Percentiles rank a stretch among this genome's conserved stretches.
phyloP scores from a whole-genome alignment of 2,113 vertebrate species.

The Ammodytes dubius region DNA sequence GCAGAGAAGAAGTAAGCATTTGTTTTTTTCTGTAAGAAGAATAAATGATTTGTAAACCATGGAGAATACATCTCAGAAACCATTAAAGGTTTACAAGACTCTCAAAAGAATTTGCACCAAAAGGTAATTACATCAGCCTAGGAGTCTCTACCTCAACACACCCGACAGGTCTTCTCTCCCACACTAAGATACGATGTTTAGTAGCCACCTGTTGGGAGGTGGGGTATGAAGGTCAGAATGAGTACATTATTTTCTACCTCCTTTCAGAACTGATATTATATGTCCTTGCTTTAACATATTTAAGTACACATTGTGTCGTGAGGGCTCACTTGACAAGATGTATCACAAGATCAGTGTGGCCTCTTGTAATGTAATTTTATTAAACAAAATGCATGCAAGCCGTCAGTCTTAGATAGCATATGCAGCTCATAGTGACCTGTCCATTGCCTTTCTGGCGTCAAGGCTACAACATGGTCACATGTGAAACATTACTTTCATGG shows the following conservation, averaged over 20 bases:
- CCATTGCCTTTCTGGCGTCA: not conserved
- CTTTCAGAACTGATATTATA: not conserved
- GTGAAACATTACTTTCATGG: slow-evolving; percentile 46
- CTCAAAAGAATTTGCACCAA: not conserved
- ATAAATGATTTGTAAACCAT: slow-evolving; percentile 21
- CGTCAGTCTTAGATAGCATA: not conserved
- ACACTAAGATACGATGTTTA: slow-evolving; percentile 30
- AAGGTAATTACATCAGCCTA: slow-evolving; percentile 49
- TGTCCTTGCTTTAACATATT: not conserved
- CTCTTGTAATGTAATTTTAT: not conserved
- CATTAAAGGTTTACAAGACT: not conserved
- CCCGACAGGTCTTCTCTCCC: slow-evolving; percentile 44
- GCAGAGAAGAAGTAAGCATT: not conserved
- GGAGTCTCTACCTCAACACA: slow-evolving; percentile 33
- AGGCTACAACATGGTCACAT: slow-evolving; percentile 38
- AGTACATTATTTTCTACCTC: not conserved
- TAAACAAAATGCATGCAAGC: not conserved
- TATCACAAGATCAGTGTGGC: slow-evolving; percentile 24
- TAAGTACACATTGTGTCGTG: not conserved
- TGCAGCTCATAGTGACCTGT: not conserved
- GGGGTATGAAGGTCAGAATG: slow-evolving; percentile 26
- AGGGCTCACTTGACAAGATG: not conserved
- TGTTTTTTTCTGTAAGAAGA: slow-evolving; percentile 42
- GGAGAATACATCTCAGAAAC: not conserved
- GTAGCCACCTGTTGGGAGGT: slow-evolving; percentile 17